These are phyloP conservation scores for Scrobipalpa atriplicella DNA, from an alignment of 2,888 invertebrate genomes.

Conservation along the genomic window DNA sequence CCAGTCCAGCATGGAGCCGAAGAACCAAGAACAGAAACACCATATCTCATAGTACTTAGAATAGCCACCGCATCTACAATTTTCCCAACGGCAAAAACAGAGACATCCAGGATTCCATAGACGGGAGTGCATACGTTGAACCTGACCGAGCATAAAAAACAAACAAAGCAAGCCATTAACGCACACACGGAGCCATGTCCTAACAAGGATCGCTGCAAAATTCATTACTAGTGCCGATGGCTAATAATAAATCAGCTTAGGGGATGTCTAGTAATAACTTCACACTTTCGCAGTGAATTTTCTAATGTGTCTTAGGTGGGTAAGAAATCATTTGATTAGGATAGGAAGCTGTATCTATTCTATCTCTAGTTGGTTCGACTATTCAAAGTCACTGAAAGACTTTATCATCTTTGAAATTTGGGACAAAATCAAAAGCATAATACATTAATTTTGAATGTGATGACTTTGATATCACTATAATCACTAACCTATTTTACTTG, in stretches of 20 bases:
- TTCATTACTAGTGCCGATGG: slow-evolving; percentile 57
- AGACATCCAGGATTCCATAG: slow-evolving; percentile 22
- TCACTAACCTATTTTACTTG: too few relatives aligned
- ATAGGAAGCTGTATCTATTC: too few relatives aligned
- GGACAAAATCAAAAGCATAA: too few relatives aligned
- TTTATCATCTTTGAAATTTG: neutral
- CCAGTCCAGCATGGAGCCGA: neutral
- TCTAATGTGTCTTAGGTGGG: neutral
- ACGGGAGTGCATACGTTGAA: slow-evolving; percentile 21
- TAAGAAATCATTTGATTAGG: too few relatives aligned
- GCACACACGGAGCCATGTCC: slow-evolving; percentile 53
- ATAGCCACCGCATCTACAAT: neutral
- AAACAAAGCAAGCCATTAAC: slow-evolving; percentile 54
- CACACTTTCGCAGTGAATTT: slow-evolving; percentile 4
- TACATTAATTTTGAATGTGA: too few relatives aligned
- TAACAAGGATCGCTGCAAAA: slow-evolving; percentile 69
- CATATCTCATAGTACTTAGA: slow-evolving; percentile 13
- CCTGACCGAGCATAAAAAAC: slow-evolving; percentile 40
- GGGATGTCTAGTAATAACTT: slow-evolving; percentile 21
- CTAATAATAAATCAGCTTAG: slow-evolving; percentile 54
- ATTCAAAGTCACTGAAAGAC: neutral
- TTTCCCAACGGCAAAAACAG: slow-evolving; percentile 20
- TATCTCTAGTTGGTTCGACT: neutral
- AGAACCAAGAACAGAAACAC: neutral
- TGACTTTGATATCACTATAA: too few relatives aligned